Percentiles rank a stretch among this genome's conserved stretches.
Evolutionary conservation across 1,140 invertebrate species (phyloP).

Genomic region (Phymastichus coffea): DNA sequence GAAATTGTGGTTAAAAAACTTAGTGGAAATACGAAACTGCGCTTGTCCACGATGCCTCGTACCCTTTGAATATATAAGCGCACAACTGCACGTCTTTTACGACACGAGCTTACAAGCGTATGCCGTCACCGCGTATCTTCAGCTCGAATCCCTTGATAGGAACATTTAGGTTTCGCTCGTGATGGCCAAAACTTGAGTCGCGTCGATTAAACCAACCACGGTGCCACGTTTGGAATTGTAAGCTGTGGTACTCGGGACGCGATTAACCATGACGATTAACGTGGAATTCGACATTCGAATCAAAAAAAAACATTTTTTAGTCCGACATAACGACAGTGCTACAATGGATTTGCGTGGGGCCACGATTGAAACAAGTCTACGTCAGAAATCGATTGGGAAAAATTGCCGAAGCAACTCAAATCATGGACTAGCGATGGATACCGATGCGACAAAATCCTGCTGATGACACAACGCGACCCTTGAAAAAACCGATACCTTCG

Average conservation of each 20-base stretch:
- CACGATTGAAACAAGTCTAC: not conserved
- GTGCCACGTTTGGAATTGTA: constrained; percentile 30
- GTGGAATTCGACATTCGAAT: not conserved
- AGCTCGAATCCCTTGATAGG: no score
- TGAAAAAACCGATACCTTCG: not conserved
- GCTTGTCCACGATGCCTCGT: not conserved
- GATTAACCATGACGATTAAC: not conserved
- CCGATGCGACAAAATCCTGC: not conserved
- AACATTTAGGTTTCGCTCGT: no score
- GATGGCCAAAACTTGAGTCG: no score
- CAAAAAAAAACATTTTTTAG: not conserved
- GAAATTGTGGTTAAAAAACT: not conserved
- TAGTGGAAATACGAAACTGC: not conserved
- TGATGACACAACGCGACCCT: not conserved
- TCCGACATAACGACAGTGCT: not conserved
- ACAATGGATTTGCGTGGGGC: not conserved
- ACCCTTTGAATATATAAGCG: not conserved
- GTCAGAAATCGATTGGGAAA: not conserved
- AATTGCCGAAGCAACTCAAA: not conserved
- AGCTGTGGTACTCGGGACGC: not conserved
- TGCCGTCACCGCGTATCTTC: constrained; percentile 31
- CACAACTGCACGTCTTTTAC: not conserved
- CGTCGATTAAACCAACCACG: no score
- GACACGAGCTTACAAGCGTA: constrained; percentile 33
- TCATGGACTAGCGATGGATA: not conserved